These are phyloP conservation scores for Colaptes auratus DNA, from an alignment of 2,113 vertebrate genomes.

Conservation along the genomic window DNA sequence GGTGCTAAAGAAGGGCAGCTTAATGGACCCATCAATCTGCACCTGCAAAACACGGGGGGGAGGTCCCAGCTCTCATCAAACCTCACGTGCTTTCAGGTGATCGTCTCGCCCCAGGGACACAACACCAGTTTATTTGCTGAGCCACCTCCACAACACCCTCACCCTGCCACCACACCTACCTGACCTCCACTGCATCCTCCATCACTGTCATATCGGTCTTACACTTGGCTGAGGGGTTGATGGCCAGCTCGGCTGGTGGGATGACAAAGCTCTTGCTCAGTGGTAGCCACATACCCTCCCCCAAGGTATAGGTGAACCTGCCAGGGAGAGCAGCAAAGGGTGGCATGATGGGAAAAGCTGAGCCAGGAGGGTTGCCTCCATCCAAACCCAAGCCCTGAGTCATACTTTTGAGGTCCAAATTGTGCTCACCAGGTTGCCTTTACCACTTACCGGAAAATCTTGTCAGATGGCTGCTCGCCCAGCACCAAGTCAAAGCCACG, in stretches of 20 bases:
- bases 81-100: accelerated
- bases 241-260: conserved; percentile 94
- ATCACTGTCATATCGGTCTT: conserved; percentile 99
- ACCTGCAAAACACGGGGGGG: accelerated
- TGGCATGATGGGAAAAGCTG: not conserved
- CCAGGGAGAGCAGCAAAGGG: not conserved
- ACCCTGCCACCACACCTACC: conserved; percentile 69
- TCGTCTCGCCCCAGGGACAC: not conserved
- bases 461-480: conserved; percentile 98
- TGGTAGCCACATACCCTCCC: conserved; percentile 98
- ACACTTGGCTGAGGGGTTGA: conserved; percentile 98
- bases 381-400: not conserved
- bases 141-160: accelerated
- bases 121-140: not conserved
- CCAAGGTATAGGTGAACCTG: conserved; percentile 97
- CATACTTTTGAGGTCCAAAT: not conserved
- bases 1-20: not conserved
- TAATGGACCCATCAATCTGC: not conserved
- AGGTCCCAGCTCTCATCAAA: not conserved
- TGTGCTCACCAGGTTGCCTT: not conserved
- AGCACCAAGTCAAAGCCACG: conserved; percentile 97
- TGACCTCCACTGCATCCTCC: conserved; percentile 97
- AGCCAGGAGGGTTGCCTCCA: not conserved
- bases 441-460: conserved; percentile 91
- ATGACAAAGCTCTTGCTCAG: conserved; percentile 99